These are phyloP conservation scores for Linepithema humile DNA, from an alignment of 1,140 invertebrate genomes.

Conservation along the genomic window DNA sequence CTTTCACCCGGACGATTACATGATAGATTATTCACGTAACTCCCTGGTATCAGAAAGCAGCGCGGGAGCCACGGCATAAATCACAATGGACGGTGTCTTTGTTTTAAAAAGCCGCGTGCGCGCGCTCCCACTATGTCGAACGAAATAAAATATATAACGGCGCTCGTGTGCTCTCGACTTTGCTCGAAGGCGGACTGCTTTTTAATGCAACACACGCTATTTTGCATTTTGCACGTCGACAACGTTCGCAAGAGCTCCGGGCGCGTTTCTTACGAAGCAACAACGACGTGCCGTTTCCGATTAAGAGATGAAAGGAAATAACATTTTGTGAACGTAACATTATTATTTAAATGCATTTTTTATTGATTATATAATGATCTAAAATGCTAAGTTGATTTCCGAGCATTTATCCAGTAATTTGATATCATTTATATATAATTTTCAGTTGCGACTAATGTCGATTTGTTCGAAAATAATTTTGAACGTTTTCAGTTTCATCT, in stretches of 20 bases:
- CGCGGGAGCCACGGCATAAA: conserved; percentile 39
- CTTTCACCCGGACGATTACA: conserved; percentile 49
- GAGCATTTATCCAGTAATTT: no score
- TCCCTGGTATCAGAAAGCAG: conserved; percentile 46
- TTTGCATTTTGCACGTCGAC: conserved; percentile 46
- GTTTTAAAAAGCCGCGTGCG: conserved; percentile 49
- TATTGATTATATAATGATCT: not conserved
- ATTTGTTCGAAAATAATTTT: not conserved
- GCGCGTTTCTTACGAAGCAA: conserved; percentile 1
- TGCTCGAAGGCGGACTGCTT: not conserved
- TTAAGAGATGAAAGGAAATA: conserved; percentile 20
- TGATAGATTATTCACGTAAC: conserved; percentile 59
- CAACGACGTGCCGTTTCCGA: conserved; percentile 4
- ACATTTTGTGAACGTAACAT: not conserved
- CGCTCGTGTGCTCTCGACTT: not conserved
- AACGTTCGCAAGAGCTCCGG: not conserved
- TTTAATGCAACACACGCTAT: conserved; percentile 35
- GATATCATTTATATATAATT: not conserved
- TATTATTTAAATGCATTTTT: not conserved
- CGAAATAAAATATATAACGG: conserved; percentile 54
- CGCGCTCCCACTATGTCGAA: conserved; percentile 2
- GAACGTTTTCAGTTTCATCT: not conserved
- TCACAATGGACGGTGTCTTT: conserved; percentile 53
- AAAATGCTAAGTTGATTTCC: not conserved
- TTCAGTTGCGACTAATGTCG: not conserved